Evolutionary conservation across 2,797 vertebrate genomes (phyloP).

Genomic region (Psittacula echo): DNA sequence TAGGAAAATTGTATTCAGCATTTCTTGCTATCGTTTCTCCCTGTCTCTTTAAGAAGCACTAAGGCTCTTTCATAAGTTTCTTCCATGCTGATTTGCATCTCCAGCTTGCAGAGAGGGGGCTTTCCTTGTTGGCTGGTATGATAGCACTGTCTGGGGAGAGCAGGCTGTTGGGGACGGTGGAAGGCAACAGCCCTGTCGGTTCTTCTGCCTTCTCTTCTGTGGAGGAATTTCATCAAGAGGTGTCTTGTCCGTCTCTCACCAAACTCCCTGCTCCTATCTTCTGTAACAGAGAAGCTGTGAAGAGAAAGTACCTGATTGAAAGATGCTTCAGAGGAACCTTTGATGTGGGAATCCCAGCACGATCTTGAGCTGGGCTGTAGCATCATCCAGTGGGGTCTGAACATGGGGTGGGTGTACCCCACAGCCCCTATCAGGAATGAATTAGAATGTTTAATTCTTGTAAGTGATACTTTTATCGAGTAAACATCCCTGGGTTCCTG

Average conservation of each 20-base stretch:
- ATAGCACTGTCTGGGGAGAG: neutral
- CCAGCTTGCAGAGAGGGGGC: neutral
- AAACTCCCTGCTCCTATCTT: neutral
- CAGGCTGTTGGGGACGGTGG: accelerated
- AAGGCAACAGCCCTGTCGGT: neutral
- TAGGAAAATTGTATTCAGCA: neutral
- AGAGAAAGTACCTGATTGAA: neutral
- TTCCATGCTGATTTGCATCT: neutral
- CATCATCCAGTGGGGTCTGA: accelerated
- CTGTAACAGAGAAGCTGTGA: neutral
- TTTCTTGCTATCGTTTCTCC: neutral
- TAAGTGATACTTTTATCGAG: conserved; percentile 79
- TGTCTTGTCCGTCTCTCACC: neutral
- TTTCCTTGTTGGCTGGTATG: neutral
- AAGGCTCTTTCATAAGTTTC: neutral
- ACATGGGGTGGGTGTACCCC: neutral
- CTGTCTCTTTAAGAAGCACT: neutral
- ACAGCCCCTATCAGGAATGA: conserved; percentile 65
- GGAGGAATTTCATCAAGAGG: neutral
- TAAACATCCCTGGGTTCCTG: conserved; percentile 80
- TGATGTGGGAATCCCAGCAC: conserved; percentile 50
- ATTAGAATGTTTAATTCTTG: conserved; percentile 77
- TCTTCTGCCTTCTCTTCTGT: neutral
- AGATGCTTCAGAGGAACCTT: conserved; percentile 9
- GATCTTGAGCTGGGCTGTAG: neutral